Base-by-base conservation (phyloP, 2,113 vertebrate species). In the Todiramphus chloris region DNA sequence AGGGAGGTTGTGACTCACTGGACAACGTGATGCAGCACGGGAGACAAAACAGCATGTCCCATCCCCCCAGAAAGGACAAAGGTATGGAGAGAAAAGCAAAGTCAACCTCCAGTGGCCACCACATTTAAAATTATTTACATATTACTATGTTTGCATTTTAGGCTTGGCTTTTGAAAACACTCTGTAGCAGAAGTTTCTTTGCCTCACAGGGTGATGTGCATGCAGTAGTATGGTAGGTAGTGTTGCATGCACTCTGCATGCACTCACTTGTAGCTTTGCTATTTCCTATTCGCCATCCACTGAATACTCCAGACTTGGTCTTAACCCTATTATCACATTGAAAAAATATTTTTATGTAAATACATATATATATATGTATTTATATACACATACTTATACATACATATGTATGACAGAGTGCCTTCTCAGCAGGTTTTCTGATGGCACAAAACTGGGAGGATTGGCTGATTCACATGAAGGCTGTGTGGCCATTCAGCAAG, bases 41-140 rank as follows among this genome's bases (percentile, higher is more conserved):
- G n/a, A 77, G 53, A 30, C 56, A 63, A 28, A 3, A 59, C 0
- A 2, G 37, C 80, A 66, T 1, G 0, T n/a, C 13, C 51, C n/a
- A 72, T 44, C 33, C 72, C 59, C 46, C 15, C 58, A 62, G 19
- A 35, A 0, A 76, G 11, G 25, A 73, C 14, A 64, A 48, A 69
- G 8, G 28, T 11, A 77, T 6, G 19, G 60, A 92, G 8, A 72
- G 35, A 67, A 91, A 83, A 93, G 24, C 44, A 58, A 89, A 74
- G 17, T 8, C 44, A 50, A 14, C 5, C 7, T 46, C 28, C 64
- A 55, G 21, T 2, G 5, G 37, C n/a, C 59, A 74, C 33, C 28
- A 41, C 16, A n/a, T 28, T 58, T 66, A 41, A 75, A 83, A 67
- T 51, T 1, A 55, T 46, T 66, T 50, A 20, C 24, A 41, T 46